A percentile compares a stretch with the other conserved stretches of the same genome.
Conservation (phyloP, 2,888 invertebrate species). For the Autographa gamma region DNA sequence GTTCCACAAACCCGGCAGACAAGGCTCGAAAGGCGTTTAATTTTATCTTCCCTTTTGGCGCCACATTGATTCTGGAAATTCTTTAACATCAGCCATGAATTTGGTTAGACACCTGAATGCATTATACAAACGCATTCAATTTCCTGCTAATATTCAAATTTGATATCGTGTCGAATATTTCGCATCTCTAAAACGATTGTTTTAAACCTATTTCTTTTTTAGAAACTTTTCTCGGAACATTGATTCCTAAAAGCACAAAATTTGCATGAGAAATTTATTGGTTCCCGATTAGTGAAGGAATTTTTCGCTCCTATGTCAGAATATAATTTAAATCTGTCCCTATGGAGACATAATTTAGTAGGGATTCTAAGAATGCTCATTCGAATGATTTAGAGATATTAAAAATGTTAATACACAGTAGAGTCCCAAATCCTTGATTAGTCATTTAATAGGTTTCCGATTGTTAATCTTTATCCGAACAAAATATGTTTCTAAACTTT, state of each 20-base stretch:
- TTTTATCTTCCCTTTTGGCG: constrained; percentile 70
- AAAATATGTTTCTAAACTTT: constrained; percentile 61
- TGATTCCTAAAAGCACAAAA: constrained; percentile 71
- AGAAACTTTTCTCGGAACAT: constrained; percentile 72
- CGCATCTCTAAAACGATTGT: constrained; percentile 67
- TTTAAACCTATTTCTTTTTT: constrained; percentile 70
- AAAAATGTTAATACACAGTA: constrained; percentile 70
- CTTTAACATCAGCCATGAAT: constrained; percentile 72
- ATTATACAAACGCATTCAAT: constrained; percentile 80
- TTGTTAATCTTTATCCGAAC: constrained; percentile 71
- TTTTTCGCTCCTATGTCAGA: constrained; percentile 78
- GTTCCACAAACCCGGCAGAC: constrained; percentile 52
- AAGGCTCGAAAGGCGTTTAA: constrained; percentile 45
- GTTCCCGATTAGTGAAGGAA: constrained; percentile 70
- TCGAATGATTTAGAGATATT: constrained; percentile 79
- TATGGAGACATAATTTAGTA: constrained; percentile 80
- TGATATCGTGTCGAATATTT: constrained; percentile 69
- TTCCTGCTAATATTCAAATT: constrained; percentile 77
- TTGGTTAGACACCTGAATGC: constrained; percentile 79
- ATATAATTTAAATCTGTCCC: constrained; percentile 80
- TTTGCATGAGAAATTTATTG: constrained; percentile 84
- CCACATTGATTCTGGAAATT: constrained; percentile 71
- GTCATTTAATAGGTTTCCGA: constrained; percentile 79
- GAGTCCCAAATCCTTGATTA: constrained; percentile 77
- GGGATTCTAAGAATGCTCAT: constrained; percentile 76